These are phyloP conservation scores for Cheilosia grossa DNA, from an alignment of 2,888 invertebrate species.

Conservation along the genomic window DNA sequence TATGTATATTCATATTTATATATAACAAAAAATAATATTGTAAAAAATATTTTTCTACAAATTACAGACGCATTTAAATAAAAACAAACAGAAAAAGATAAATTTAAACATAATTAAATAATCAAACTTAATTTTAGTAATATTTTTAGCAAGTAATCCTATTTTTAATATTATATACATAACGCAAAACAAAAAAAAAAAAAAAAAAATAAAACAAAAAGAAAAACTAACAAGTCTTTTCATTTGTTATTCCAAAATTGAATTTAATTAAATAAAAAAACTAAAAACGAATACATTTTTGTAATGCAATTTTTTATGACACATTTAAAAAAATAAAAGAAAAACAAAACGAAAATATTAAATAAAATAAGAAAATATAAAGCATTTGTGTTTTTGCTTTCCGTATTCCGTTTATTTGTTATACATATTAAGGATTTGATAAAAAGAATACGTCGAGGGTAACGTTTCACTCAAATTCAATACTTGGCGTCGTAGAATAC, in stretches of 20 bases:
- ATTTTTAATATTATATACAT: constrained; percentile 56
- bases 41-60: constrained; percentile 69
- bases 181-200: constrained; percentile 46
- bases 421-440: not conserved
- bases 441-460: too few species aligned
- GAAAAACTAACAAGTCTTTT: constrained; percentile 33
- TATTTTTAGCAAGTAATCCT: constrained; percentile 67
- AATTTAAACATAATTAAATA: constrained; percentile 68
- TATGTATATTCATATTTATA: constrained; percentile 43
- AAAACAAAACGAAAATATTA: constrained; percentile 33
- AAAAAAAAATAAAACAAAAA: constrained; percentile 34
- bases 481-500: too few species aligned
- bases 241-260: constrained; percentile 42
- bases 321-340: constrained; percentile 22
- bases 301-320: constrained; percentile 50
- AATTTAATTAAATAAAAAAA: constrained; percentile 19
- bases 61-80: constrained; percentile 68
- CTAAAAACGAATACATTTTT: constrained; percentile 46
- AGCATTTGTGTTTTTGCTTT: constrained; percentile 1
- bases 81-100: constrained; percentile 39
- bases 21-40: constrained; percentile 64
- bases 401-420: not conserved
- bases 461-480: too few species aligned
- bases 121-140: constrained; percentile 73
- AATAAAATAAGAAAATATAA: constrained; percentile 44